These are phyloP conservation scores for Microchrysa polita DNA, from an alignment of 2,888 invertebrate species.

Conservation along the genomic window DNA sequence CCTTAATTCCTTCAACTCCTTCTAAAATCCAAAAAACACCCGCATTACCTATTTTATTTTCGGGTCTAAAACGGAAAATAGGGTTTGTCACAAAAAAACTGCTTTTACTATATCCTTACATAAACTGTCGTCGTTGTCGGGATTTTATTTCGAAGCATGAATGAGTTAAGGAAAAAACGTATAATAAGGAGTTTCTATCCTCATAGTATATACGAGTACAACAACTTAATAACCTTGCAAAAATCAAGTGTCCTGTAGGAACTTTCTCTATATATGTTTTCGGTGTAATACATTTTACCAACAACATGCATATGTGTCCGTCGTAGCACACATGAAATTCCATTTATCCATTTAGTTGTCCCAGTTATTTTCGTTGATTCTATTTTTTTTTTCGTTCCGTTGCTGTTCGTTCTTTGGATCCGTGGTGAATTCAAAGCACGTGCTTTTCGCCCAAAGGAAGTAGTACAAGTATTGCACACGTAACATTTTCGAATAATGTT, in stretches of 20 bases:
- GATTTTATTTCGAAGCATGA: no score
- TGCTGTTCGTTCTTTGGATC: conserved; percentile 17
- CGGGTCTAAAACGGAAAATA: background rate
- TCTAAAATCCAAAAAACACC: background rate
- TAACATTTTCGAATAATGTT: conserved; percentile 12
- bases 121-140: no score
- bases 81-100: conserved; percentile 11
- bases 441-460: conserved; percentile 20
- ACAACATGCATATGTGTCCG: conserved; percentile 32
- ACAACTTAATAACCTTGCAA: conserved; percentile 8
- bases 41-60: background rate
- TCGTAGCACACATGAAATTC: conserved; percentile 34
- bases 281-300: conserved; percentile 17
- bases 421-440: conserved; percentile 39
- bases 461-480: conserved; percentile 31
- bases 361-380: conserved; percentile 12
- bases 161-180: no score
- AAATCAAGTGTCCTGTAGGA: conserved; percentile 23
- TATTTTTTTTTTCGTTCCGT: no score
- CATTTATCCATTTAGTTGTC: conserved; percentile 31
- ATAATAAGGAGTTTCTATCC: background rate
- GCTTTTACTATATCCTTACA: conserved; percentile 15
- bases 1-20: background rate
- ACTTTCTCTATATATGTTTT: no score
- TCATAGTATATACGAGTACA: no score